These are phyloP conservation scores for Atta cephalotes DNA, from an alignment of 1,140 invertebrate species.

Conservation along the genomic window DNA sequence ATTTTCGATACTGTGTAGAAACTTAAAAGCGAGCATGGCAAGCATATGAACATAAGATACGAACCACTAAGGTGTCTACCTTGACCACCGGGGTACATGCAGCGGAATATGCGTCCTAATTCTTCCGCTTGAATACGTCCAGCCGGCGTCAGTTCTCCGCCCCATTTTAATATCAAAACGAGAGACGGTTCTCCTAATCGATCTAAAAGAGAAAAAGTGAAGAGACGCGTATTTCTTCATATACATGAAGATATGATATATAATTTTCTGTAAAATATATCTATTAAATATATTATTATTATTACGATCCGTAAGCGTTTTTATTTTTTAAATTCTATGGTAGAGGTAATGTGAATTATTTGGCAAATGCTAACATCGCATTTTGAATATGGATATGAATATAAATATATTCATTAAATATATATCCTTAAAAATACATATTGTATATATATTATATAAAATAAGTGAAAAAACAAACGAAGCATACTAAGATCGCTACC, in stretches of 20 bases:
- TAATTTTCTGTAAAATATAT: conserved; percentile 14
- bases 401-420: conserved; percentile 7
- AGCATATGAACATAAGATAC: conserved; percentile 87
- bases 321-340: no score
- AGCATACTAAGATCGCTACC: conserved; percentile 87
- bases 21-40: conserved; percentile 80
- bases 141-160: conserved; percentile 99
- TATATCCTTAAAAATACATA: background rate
- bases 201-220: conserved; percentile 87
- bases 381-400: background rate
- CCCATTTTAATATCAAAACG: conserved; percentile 99
- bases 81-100: conserved; percentile 98
- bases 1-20: conserved; percentile 55
- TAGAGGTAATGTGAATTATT: no score
- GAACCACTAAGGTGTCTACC: conserved; percentile 92
- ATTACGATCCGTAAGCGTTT: no score
- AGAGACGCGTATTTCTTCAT: background rate
- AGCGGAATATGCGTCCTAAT: conserved; percentile 98
- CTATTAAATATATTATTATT: background rate
- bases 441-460: background rate
- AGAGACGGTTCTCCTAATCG: conserved; percentile 94
- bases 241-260: background rate
- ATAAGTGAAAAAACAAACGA: conserved; percentile 37
- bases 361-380: no score
- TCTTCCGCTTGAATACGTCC: conserved; percentile 99